These are phyloP conservation scores for Pristionchus entomophagus DNA, from an alignment of 2,888 invertebrate species.

Conservation along the genomic window DNA sequence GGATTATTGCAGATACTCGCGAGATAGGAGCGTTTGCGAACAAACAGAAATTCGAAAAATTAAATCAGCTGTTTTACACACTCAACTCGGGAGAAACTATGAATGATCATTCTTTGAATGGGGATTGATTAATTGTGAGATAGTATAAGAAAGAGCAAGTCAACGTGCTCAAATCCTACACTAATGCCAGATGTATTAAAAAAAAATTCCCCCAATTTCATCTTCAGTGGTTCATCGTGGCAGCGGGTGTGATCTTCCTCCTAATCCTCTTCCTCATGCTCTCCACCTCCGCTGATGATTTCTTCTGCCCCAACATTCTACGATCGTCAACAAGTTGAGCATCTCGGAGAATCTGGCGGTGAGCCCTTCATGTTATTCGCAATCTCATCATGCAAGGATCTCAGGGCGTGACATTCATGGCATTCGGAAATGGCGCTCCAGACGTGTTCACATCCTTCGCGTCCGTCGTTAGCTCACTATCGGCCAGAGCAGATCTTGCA, in stretches of 20 bases:
- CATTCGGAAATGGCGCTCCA: constrained; percentile 84
- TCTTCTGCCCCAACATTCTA: constrained; percentile 21
- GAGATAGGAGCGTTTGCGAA: too few relatives aligned
- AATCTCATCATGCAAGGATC: too few relatives aligned
- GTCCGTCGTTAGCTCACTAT: constrained; percentile 76
- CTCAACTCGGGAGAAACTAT: too few relatives aligned
- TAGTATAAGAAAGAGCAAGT: too few relatives aligned
- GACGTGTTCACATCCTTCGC: constrained; percentile 83
- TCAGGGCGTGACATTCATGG: constrained; percentile 83
- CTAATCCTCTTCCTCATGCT: constrained; percentile 4
- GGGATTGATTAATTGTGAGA: too few relatives aligned
- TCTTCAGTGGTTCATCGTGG: constrained; percentile 17
- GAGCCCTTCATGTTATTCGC: constrained; percentile 67
- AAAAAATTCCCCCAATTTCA: too few relatives aligned
- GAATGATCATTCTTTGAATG: too few relatives aligned
- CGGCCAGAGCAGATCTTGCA: constrained; percentile 77
- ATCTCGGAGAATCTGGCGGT: constrained; percentile 78
- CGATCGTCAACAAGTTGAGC: neutral
- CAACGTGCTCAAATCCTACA: too few relatives aligned
- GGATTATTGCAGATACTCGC: too few relatives aligned
- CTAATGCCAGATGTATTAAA: too few relatives aligned
- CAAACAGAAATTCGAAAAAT: too few relatives aligned
- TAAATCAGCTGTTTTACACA: too few relatives aligned
- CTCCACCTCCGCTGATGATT: constrained; percentile 19
- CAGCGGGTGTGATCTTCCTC: neutral